Base-by-base conservation (phyloP, 2,888 invertebrate species). In the Cephus spinipes region DNA sequence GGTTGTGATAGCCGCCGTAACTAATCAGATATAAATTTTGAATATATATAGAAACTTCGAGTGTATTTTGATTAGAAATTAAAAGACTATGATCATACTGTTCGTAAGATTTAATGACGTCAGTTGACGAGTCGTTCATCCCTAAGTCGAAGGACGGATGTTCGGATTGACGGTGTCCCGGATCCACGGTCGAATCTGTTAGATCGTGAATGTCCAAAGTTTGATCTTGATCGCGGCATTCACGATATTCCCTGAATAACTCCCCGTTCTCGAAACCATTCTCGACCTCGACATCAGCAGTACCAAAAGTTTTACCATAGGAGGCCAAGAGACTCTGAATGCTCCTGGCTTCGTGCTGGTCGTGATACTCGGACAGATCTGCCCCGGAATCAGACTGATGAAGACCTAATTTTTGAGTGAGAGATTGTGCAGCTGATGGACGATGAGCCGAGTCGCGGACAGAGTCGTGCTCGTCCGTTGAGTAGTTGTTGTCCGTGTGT, bases 381-480 rank as follows among this genome's bases (percentile, higher is more conserved):
- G 95, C 95, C 0, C 95, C 95, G 85, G 95, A 95, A 89, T 96
- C 96, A 77, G 95, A 95, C 6, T 95, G 94, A 85, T 95, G 95
- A 11, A 95, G 90, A n/a, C 93, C 93, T 76, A 90, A 79, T 79
- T 88, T 90, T 79, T 89, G 90, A 1, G 87, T 87, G 34, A 89
- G 83, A 35, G 87, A 85, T 79, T 79, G 84, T 79, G 86, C 86
- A 34, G 87, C 81, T 4, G 87, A 84, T 31, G 87, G 87, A 68
- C 89, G 87, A 80, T 90, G 87, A 83, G 94, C 93, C 4, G 93
- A 92, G 77, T 93, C 92, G 12, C 94, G 92, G 77, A 93, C 89
- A 73, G 93, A 93, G 86, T 95, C 95, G 91, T 95, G 95, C 87
- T 95, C 95, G 89, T 95, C 95, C 2, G 95, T 95, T 35, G 95